A percentile compares a stretch with the other conserved stretches of the same genome.
Conservation (phyloP, 1,140 invertebrate genomes). For the Drosophila fuyamai region DNA sequence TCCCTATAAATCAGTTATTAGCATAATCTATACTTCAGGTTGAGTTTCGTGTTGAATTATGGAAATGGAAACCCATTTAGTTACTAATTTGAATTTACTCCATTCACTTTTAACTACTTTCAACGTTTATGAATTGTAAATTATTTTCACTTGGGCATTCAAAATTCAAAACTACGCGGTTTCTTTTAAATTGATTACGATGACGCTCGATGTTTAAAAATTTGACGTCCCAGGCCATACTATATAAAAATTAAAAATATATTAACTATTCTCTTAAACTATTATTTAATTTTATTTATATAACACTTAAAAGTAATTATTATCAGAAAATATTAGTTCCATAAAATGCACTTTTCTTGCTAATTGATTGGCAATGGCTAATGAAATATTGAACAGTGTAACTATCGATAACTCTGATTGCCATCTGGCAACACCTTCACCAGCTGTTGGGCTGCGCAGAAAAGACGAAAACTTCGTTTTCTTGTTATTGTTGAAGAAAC, state of each 20-base stretch:
- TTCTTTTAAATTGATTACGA: neutral
- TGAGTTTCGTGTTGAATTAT: neutral
- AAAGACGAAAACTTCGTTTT: constrained; percentile 7
- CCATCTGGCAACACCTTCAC: neutral
- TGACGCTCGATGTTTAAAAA: too few relatives aligned
- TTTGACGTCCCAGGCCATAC: too few relatives aligned
- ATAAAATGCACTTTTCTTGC: too few relatives aligned
- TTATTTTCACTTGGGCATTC: neutral
- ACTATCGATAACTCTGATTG: constrained; percentile 5
- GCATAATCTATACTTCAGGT: neutral
- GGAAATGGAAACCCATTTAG: neutral
- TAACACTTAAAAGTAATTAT: too few relatives aligned
- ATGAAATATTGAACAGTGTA: neutral
- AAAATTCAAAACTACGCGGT: neutral
- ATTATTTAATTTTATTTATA: too few relatives aligned
- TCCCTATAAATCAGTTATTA: constrained; percentile 7
- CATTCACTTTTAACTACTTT: constrained; percentile 4
- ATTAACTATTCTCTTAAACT: too few relatives aligned
- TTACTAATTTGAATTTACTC: neutral
- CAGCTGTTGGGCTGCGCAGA: constrained; percentile 26
- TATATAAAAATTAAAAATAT: too few relatives aligned
- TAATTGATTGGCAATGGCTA: too few relatives aligned
- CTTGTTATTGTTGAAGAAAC: constrained; percentile 46
- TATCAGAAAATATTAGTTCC: too few relatives aligned
- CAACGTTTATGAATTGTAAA: neutral